phyloP scores from a whole-genome alignment of 2,797 vertebrate species.

The Oryzias sinensis region DNA sequence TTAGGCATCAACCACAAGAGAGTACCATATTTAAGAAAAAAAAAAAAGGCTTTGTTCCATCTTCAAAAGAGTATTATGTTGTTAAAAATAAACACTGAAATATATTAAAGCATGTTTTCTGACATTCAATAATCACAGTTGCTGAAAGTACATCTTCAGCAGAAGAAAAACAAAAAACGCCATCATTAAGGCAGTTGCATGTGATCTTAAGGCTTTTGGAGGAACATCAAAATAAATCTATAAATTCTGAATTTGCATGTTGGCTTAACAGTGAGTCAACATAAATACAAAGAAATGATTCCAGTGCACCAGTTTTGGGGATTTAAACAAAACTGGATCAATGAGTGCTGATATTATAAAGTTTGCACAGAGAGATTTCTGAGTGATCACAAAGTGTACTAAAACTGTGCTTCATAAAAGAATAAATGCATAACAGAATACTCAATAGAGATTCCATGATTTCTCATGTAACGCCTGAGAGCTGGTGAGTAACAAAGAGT shows the following conservation, averaged over 20 bases:
- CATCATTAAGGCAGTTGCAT: not conserved
- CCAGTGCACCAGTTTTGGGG: constrained; percentile 42
- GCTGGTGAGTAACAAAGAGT: constrained; percentile 32
- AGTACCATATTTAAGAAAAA: constrained; percentile 44
- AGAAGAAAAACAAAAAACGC: constrained; percentile 9
- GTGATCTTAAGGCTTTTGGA: constrained; percentile 29
- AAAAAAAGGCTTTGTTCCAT: constrained; percentile 7
- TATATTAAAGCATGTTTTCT: constrained; percentile 35
- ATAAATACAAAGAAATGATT: constrained; percentile 45
- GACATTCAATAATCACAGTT: constrained; percentile 29
- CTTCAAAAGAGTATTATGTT: constrained; percentile 22
- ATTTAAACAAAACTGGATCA: constrained; percentile 39
- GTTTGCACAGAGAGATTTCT: constrained; percentile 42
- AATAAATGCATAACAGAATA: constrained; percentile 38
- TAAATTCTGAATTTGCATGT: constrained; percentile 15
- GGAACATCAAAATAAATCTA: constrained; percentile 18
- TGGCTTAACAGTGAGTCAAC: constrained; percentile 19
- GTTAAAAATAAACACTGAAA: constrained; percentile 35
- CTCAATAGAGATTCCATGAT: constrained; percentile 11
- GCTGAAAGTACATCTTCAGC: constrained; percentile 26
- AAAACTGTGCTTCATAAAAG: constrained; percentile 31
- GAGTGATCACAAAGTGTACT: constrained; percentile 39
- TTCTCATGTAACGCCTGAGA: constrained; percentile 46
- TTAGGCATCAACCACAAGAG: constrained; percentile 17
- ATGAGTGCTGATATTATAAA: constrained; percentile 30